Evolutionary conservation across 2,888 invertebrate species (phyloP), one percentile per base, ranked within the genome.

Genomic region (Helicoverpa assulta): DNA sequence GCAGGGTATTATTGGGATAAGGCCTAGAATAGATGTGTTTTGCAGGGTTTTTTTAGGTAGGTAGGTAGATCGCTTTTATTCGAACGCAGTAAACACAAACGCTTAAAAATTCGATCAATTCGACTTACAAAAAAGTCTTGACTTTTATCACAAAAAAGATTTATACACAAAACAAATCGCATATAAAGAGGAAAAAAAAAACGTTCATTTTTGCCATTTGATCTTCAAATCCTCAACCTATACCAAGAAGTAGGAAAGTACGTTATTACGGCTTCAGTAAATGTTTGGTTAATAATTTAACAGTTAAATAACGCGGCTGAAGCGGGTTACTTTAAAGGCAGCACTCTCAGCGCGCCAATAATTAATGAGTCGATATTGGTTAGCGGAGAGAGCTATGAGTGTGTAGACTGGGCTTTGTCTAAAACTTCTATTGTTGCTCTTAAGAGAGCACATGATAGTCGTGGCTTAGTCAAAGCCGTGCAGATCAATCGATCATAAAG

Each of bases 321-420:
- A 81, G 77, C 74, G 83, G 85, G 86, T 85, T 86, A 86, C 88
- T 88, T 85, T 86, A 87, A 90, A 89, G 86, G 86, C 82, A 84
- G 82, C 87, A 87, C 89, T 89, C 84, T 81, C 77, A 53, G 63
- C 54, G 65, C 16, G 76, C 72, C 73, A 89, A 90, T 91, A 85
- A 90, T 90, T 90, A 88, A 91, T 90, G 90, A 89, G 82, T 60
- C 86, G 78, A 88, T 90, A 91, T 89, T 86, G 88, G 86, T 77
- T 70, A 56, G 68, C 71, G 55, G 29, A 12, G 58, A 59, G 77
- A 85, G 77, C 60, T 79, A 18, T 33, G 73, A 78, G 69, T 10
- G 51, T 58, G 54, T 74, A 57, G 70, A 70, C 58, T 54, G 52
- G 76, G 61, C 26, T 47, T 50, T 16, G 47, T 53, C 14, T n/a